phyloP scores from a whole-genome alignment of 2,888 invertebrate genomes.

The Podotricha telesiphe region DNA sequence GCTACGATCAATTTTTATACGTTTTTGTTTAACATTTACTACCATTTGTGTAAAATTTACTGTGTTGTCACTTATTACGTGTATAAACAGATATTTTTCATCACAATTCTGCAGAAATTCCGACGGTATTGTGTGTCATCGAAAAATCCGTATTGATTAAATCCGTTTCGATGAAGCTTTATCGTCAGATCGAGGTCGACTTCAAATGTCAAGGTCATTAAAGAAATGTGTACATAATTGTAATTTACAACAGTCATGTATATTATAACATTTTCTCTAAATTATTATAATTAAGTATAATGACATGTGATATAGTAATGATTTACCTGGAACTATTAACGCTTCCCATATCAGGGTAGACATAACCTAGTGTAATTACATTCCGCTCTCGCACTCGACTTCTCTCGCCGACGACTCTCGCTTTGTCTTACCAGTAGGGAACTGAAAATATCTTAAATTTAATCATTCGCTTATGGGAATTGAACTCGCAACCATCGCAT shows the following conservation, averaged over 20 bases:
- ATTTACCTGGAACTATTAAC: no score
- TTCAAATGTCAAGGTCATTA: constrained; percentile 15
- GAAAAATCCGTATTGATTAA: constrained; percentile 2
- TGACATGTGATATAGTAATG: not conserved
- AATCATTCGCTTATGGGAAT: no score
- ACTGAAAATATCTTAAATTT: no score
- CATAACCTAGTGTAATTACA: no score
- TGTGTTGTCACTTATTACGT: not conserved
- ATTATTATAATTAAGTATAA: not conserved
- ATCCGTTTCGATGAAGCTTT: constrained; percentile 5
- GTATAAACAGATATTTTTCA: not conserved
- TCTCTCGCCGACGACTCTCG: no score
- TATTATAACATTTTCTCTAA: not conserved
- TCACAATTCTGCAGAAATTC: not conserved
- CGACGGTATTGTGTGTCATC: constrained; percentile 4
- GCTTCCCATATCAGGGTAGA: no score
- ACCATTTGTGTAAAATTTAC: no score
- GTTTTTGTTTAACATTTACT: no score
- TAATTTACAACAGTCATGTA: not conserved
- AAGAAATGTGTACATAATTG: constrained; percentile 7
- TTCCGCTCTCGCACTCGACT: no score
- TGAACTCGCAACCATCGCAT: no score
- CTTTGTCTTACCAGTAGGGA: no score
- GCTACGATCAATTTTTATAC: no score
- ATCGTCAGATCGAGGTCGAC: not conserved